Percentiles rank a stretch among this genome's conserved stretches.
Conservation (phyloP, 2,888 invertebrate genomes). For the Agrilus mali region DNA sequence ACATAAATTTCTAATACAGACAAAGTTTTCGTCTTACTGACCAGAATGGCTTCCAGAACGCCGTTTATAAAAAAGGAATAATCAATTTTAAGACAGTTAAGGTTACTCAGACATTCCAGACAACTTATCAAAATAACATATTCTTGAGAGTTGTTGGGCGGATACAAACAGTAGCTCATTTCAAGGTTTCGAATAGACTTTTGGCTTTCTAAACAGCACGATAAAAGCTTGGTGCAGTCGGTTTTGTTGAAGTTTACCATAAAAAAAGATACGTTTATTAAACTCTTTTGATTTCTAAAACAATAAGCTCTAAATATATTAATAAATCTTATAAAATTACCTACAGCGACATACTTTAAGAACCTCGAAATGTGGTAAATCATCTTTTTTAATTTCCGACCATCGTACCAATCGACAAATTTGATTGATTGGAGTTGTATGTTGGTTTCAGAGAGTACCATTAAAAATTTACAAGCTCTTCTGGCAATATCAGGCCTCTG, state of each 20-base stretch:
- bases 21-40: conserved; percentile 27
- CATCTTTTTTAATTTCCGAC: conserved; percentile 31
- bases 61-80: conserved; percentile 35
- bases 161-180: conserved; percentile 34
- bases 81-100: conserved; percentile 33
- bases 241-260: conserved; percentile 35
- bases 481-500: conserved; percentile 31
- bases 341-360: conserved; percentile 21
- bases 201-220: conserved; percentile 29
- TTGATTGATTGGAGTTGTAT: conserved; percentile 33
- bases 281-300: conserved; percentile 31
- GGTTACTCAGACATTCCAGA: conserved; percentile 29
- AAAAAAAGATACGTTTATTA: conserved; percentile 31
- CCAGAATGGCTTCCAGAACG: conserved; percentile 31
- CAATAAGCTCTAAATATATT: neutral
- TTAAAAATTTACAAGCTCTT: conserved; percentile 25
- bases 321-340: no score
- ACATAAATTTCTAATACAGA: conserved; percentile 31
- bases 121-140: conserved; percentile 19
- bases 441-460: conserved; percentile 21
- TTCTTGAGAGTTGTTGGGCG: conserved; percentile 27
- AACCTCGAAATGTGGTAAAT: conserved; percentile 26
- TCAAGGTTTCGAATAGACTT: conserved; percentile 30
- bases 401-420: conserved; percentile 37
- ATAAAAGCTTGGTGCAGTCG: conserved; percentile 33